Base-by-base conservation (phyloP, 2,888 invertebrate genomes). In the Bursaphelenchus okinawaensis region DNA sequence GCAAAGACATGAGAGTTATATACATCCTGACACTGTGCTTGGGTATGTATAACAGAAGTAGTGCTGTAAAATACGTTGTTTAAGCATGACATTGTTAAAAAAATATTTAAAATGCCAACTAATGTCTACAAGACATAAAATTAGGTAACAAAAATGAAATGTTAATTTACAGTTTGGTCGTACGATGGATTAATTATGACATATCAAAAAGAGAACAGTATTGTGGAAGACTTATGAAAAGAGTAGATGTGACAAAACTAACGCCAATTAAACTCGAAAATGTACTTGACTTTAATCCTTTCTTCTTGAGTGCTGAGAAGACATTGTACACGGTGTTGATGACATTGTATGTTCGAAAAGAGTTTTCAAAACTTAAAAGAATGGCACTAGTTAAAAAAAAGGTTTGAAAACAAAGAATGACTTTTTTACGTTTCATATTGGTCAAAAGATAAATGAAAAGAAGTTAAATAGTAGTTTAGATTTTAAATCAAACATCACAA, bases 261-360 rank as follows among this genome's bases (percentile, higher is more conserved):
- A 55, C 65, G 1, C 64, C 76, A 40, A 76, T 81, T 52, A 79
- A 81, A 28, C 70, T 85, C 6, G 78, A 82, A 55, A 86, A 87
- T 71, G 87, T 88, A 71, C 84, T 88, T 65, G 87, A 88, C 71
- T 85, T 81, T 26, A 87, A 87, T 69, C 84, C 86, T 52, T 83
- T 88, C 59, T 87, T 87, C 79, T 84, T 84, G 20, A 86, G 86
- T 63, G 87, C 87, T 75, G 87, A 87, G 75, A 82, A 86, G 54
- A 87, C 87, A 75, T 84, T 88, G 61, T 88, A 86, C 78, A 84
- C 86, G 67, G 83, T 88, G 62, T 82, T 88, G 68, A 84, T 85
- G 66, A 83, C 84, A 31, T 79, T 87, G 69, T 84, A 82, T 62
- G 85, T 69, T 12, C 16, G n/a, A n/a, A n/a, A n/a, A n/a, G n/a